Evolutionary conservation across 1,140 invertebrate species (phyloP).

Genomic region (Apis mellifera): DNA sequence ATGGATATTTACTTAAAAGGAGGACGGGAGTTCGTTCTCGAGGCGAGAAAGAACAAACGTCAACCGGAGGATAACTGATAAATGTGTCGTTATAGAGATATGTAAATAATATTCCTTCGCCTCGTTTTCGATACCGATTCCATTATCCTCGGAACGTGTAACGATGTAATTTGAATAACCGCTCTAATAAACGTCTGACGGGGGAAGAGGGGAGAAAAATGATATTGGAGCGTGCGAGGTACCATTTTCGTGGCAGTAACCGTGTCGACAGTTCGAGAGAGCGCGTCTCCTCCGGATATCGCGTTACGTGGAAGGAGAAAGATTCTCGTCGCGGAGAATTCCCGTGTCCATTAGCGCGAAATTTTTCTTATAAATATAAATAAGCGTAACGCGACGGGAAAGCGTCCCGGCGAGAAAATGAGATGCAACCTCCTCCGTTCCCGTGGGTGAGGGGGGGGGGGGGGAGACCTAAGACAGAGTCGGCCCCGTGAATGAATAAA

Average conservation of each 20-base stretch:
- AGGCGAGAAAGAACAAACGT: constrained; percentile 8
- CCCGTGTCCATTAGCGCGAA: constrained; percentile 55
- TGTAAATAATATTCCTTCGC: neutral
- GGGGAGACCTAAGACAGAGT: neutral
- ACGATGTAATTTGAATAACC: constrained; percentile 41
- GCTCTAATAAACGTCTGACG: constrained; percentile 30
- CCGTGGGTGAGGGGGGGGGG: neutral
- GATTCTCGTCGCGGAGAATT: constrained; percentile 16
- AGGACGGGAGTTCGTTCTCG: neutral
- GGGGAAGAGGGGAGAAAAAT: constrained; percentile 8
- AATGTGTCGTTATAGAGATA: neutral
- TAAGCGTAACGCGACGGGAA: constrained; percentile 41
- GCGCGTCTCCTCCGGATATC: constrained; percentile 45
- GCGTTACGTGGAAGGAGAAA: constrained; percentile 35
- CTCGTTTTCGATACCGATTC: constrained; percentile 1
- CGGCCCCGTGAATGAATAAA: constrained; percentile 53
- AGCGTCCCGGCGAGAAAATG: constrained; percentile 46
- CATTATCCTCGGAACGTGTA: neutral
- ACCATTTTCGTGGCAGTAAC: neutral
- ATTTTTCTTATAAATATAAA: constrained; percentile 57
- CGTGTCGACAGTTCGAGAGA: constrained; percentile 1
- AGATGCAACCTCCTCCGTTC: constrained; percentile 23
- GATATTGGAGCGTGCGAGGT: neutral
- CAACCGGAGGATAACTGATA: neutral
- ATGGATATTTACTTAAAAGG: neutral